These are phyloP conservation scores for Panulirus ornatus DNA, from an alignment of 1,140 invertebrate species.

Conservation along the genomic window DNA sequence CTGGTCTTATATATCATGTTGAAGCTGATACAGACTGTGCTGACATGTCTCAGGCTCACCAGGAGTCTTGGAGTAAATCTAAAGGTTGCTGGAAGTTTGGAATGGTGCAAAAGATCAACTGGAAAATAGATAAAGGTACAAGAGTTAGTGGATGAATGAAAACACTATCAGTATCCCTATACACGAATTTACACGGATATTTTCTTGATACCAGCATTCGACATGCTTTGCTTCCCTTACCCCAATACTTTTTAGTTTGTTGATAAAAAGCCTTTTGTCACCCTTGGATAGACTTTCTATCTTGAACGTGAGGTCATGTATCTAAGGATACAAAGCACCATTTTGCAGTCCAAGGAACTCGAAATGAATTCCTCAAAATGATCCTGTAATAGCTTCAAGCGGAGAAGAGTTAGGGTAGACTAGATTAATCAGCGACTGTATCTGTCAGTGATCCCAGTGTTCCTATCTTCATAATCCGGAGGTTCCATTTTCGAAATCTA, in stretches of 20 bases:
- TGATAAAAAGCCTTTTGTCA: background rate
- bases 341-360: background rate
- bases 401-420: background rate
- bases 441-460: background rate
- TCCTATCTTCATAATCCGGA: background rate
- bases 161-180: too few species aligned
- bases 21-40: constrained; percentile 9
- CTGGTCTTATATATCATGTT: constrained; percentile 46
- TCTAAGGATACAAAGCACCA: background rate
- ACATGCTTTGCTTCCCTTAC: too few species aligned
- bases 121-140: background rate
- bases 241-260: background rate
- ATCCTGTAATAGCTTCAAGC: background rate
- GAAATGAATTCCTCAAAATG: constrained; percentile 2
- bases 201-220: too few species aligned
- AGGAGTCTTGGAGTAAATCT: background rate
- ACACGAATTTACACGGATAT: too few species aligned
- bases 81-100: background rate
- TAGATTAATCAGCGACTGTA: background rate
- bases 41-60: constrained; percentile 7
- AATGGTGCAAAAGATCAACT: background rate
- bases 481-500: background rate
- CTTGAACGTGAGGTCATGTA: background rate
- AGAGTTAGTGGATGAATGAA: background rate
- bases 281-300: background rate